Conservation (phyloP, 1,140 invertebrate genomes). For the Whitmania pigra region DNA sequence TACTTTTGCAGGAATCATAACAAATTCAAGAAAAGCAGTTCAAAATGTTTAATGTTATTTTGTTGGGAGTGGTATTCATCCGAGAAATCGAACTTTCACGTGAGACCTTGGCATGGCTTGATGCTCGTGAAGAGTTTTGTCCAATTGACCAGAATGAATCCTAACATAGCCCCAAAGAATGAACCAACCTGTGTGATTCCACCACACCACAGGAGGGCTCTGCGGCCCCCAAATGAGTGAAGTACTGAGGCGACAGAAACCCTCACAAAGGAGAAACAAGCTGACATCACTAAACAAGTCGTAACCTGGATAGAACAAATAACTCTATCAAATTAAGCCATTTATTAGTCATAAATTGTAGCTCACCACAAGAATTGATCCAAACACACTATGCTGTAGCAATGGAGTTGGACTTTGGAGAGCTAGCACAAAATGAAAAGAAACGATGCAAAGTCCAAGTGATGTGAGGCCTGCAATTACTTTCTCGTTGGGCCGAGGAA, state of each 20-base stretch:
- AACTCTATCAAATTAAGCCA: background rate
- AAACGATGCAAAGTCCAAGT: background rate
- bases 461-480: background rate
- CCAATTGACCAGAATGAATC: constrained; percentile 7
- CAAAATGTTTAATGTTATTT: no score
- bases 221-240: constrained; percentile 11
- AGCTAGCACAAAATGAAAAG: constrained; percentile 15
- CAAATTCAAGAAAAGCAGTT: no score
- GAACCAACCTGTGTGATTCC: constrained; percentile 18
- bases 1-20: no score
- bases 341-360: background rate
- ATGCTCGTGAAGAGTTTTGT: constrained; percentile 5
- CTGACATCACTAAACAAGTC: background rate
- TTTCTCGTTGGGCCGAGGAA: constrained; percentile 7
- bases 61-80: no score
- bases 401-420: constrained; percentile 16
- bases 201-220: constrained; percentile 14
- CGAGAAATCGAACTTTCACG: no score
- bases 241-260: constrained; percentile 4
- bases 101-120: background rate
- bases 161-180: constrained; percentile 11
- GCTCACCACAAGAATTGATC: constrained; percentile 15
- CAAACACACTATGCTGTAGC: background rate
- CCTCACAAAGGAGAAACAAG: constrained; percentile 17
- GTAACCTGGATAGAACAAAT: constrained; percentile 11